Conservation (phyloP, 1,140 invertebrate genomes). For the Drosophila kurseongensis region DNA sequence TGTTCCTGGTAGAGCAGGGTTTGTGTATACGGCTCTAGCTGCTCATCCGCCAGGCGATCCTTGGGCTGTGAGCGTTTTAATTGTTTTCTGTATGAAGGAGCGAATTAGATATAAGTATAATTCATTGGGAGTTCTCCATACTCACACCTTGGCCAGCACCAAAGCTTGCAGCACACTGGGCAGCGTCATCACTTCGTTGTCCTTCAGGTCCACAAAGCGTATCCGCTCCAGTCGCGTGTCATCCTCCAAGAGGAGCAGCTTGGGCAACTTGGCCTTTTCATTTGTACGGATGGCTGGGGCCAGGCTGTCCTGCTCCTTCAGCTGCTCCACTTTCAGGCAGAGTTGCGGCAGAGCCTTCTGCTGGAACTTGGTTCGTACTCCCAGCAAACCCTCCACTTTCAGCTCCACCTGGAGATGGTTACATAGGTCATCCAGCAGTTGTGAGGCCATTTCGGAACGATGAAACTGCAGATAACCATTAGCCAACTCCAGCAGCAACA, state of each 20-base stretch:
- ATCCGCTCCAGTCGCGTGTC: constrained; percentile 93
- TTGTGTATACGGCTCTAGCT: constrained; percentile 91
- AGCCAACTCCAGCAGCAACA: constrained; percentile 90
- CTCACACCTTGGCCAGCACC: constrained; percentile 90
- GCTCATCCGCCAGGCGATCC: constrained; percentile 91
- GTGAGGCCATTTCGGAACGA: constrained; percentile 88
- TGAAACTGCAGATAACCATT: constrained; percentile 91
- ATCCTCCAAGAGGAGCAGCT: constrained; percentile 91
- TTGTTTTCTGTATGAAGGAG: constrained; percentile 84
- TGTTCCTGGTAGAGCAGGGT: constrained; percentile 87
- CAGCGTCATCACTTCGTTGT: constrained; percentile 86
- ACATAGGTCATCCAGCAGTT: constrained; percentile 88
- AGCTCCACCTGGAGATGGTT: constrained; percentile 88
- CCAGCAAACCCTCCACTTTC: constrained; percentile 89
- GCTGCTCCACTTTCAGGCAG: constrained; percentile 86
- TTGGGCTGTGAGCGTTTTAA: constrained; percentile 90
- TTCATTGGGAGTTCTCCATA: constrained; percentile 33
- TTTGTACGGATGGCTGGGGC: constrained; percentile 85
- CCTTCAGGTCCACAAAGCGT: constrained; percentile 88
- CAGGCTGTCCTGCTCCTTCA: constrained; percentile 60
- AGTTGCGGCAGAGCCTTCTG: constrained; percentile 92
- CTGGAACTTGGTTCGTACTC: constrained; percentile 96
- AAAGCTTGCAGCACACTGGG: constrained; percentile 91
- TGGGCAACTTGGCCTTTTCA: constrained; percentile 85
- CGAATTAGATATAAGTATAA: constrained; percentile 64